phyloP scores from a whole-genome alignment of 1,140 invertebrate species.

The Philaenus spumarius region DNA sequence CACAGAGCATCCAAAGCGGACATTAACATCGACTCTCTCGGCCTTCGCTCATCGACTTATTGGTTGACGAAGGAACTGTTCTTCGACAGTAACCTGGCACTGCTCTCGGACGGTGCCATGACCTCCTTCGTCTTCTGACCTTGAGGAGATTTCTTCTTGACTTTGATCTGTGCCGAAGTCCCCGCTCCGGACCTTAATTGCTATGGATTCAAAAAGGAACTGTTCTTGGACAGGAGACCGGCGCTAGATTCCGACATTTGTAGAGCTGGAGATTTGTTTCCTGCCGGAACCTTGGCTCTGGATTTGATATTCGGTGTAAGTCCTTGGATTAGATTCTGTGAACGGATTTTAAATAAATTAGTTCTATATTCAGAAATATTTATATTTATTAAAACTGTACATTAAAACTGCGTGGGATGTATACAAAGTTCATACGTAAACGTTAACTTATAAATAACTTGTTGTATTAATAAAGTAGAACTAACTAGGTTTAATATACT shows the following conservation, averaged over 20 bases:
- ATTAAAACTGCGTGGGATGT: too few species aligned
- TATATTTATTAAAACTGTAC: too few species aligned
- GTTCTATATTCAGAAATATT: too few species aligned
- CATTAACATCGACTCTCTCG: too few species aligned
- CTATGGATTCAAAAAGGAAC: constrained; percentile 39
- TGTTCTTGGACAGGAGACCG: constrained; percentile 40
- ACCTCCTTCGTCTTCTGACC: constrained; percentile 24
- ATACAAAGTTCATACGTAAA: too few species aligned
- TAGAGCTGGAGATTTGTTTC: constrained; percentile 39
- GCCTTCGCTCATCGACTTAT: constrained; percentile 21
- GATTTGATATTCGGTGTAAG: constrained; percentile 44
- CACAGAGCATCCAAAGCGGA: too few species aligned
- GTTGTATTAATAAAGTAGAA: too few species aligned
- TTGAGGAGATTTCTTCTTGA: not conserved
- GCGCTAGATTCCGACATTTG: constrained; percentile 46
- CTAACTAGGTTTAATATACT: too few species aligned
- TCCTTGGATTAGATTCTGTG: constrained; percentile 44
- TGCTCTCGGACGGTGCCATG: constrained; percentile 45
- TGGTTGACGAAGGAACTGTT: constrained; percentile 41
- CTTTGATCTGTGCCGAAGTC: not conserved
- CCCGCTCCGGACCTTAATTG: not conserved
- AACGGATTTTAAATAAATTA: too few species aligned
- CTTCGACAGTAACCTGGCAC: constrained; percentile 39
- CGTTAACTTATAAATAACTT: too few species aligned
- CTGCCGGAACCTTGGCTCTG: constrained; percentile 40